Evolutionary conservation across 2,888 invertebrate species (phyloP).

Genomic region (Margaritifera margaritifera): DNA sequence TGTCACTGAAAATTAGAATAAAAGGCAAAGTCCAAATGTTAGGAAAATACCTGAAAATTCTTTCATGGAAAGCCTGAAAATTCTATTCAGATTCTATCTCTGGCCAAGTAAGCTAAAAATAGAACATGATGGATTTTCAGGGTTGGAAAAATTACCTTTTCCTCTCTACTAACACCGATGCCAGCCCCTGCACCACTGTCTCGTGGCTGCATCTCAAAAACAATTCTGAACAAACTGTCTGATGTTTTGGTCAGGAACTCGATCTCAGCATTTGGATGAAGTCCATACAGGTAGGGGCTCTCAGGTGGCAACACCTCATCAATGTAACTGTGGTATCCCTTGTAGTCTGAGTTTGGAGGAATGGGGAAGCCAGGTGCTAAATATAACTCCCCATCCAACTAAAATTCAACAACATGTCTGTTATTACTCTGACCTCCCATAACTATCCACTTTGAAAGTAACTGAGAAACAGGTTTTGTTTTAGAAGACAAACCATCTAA

Average conservation of each 20-base stretch:
- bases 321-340: constrained; percentile 92
- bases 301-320: constrained; percentile 94
- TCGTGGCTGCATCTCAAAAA: constrained; percentile 97
- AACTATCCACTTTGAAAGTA: too few species aligned
- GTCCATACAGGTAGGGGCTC: constrained; percentile 93
- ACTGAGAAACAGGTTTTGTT: too few species aligned
- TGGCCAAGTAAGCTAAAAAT: too few species aligned
- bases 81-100: too few species aligned
- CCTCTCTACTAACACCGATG: constrained; percentile 90
- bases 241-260: constrained; percentile 95
- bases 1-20: too few species aligned
- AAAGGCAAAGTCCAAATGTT: too few species aligned
- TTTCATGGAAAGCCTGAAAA: too few species aligned
- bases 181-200: constrained; percentile 91
- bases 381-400: constrained; percentile 93
- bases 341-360: constrained; percentile 93
- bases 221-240: constrained; percentile 92
- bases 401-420: constrained; percentile 23
- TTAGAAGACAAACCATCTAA: too few species aligned
- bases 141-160: constrained; percentile 77
- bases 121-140: too few species aligned
- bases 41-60: too few species aligned
- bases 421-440: too few species aligned
- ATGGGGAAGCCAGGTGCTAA: constrained; percentile 93
- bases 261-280: constrained; percentile 97